These are phyloP conservation scores for Drosophila formosana DNA, from an alignment of 2,888 invertebrate species.

Conservation along the genomic window DNA sequence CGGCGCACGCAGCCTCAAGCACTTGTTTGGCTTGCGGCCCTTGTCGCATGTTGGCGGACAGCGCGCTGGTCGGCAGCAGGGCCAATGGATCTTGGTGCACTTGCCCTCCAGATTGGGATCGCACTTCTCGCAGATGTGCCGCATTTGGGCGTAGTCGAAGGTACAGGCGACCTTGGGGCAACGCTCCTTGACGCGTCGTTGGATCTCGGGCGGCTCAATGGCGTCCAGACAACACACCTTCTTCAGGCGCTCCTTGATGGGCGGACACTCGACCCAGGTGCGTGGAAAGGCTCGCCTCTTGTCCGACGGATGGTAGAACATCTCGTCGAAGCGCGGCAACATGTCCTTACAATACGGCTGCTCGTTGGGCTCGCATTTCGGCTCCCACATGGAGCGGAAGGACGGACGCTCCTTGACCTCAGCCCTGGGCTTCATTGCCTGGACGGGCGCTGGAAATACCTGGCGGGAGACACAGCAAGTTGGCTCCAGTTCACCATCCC, in stretches of 20 bases:
- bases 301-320: conserved; percentile 55
- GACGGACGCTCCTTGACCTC: conserved; percentile 11
- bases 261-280: conserved; percentile 76
- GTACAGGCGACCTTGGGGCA: conserved; percentile 33
- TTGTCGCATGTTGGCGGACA: conserved; percentile 31
- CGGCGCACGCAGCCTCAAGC: conserved; percentile 52
- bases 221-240: conserved; percentile 59
- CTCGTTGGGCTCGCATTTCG: background rate
- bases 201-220: conserved; percentile 58
- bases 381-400: conserved; percentile 65
- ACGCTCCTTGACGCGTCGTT: conserved; percentile 18
- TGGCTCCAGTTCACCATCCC: background rate
- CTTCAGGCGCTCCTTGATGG: conserved; percentile 34
- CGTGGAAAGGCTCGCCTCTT: conserved; percentile 59
- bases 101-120: background rate
- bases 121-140: conserved; percentile 28
- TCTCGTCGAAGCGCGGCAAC: conserved; percentile 62
- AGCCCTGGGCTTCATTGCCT: background rate
- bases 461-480: conserved; percentile 45
- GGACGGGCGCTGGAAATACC: conserved; percentile 2
- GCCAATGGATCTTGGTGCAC: conserved; percentile 46
- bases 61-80: conserved; percentile 55
- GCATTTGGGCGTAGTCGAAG: conserved; percentile 36
- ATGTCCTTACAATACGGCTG: conserved; percentile 35
- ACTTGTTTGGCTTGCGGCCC: background rate